Percentiles rank a stretch among this genome's conserved stretches.
phyloP scores from a whole-genome alignment of 2,797 vertebrate species.

The Euthynnus affinis region DNA sequence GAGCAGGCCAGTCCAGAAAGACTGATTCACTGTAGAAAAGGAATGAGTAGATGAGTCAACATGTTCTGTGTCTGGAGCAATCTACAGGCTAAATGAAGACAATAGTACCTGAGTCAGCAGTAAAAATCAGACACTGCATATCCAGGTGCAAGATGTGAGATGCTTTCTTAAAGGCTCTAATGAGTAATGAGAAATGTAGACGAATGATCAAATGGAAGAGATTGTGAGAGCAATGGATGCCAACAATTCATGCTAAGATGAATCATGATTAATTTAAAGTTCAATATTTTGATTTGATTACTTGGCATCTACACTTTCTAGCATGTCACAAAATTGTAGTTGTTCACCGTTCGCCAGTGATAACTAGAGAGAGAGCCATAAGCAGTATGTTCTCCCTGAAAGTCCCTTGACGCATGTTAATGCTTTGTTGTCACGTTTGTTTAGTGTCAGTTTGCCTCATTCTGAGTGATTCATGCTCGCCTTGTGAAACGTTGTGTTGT shows the following conservation, averaged over 20 bases:
- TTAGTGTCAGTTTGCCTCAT: conserved; percentile 22
- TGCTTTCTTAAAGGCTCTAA: conserved; percentile 11
- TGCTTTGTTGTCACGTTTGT: conserved; percentile 6
- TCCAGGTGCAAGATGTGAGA: conserved; percentile 40
- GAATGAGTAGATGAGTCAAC: conserved; percentile 61
- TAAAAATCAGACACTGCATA: conserved; percentile 22
- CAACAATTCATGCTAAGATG: not conserved
- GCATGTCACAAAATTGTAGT: not conserved
- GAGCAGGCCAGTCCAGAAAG: conserved; percentile 34
- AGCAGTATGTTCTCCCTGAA: conserved; percentile 15
- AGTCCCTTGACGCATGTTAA: conserved; percentile 34
- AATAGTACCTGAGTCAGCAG: conserved; percentile 47
- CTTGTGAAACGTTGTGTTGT: not conserved
- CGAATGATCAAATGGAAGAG: not conserved
- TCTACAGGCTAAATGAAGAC: conserved; percentile 33
- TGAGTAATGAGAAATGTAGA: conserved; percentile 48
- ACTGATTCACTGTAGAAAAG: conserved; percentile 56
- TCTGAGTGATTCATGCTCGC: not conserved
- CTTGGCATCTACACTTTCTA: not conserved
- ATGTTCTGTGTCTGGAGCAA: conserved; percentile 38
- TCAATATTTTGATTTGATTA: not conserved
- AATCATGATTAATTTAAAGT: not conserved
- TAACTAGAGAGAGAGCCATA: not conserved
- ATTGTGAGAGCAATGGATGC: not conserved
- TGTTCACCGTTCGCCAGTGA: not conserved